Percentiles rank a stretch among this genome's conserved stretches.
Evolutionary conservation across 2,888 invertebrate species (phyloP).

Genomic region (Tetramorium bicarinatum): DNA sequence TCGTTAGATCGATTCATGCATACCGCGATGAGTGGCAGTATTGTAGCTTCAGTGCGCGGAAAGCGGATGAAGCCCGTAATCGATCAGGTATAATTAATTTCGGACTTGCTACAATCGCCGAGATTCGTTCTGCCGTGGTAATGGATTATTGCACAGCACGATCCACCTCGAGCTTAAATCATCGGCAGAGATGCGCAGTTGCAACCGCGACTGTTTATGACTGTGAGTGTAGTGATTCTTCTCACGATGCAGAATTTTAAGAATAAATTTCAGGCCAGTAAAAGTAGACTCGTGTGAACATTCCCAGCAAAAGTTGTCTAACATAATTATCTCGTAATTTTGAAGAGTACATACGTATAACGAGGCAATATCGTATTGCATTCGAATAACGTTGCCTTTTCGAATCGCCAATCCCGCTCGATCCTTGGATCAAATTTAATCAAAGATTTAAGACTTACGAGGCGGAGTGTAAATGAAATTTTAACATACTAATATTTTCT

Average conservation of each 20-base stretch:
- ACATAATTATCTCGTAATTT: background rate
- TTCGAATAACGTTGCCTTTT: background rate
- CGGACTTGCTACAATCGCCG: background rate
- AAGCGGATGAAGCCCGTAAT: background rate
- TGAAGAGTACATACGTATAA: background rate
- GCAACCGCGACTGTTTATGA: background rate
- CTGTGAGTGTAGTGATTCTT: background rate
- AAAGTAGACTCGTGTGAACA: background rate
- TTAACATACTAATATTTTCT: conserved; percentile 23
- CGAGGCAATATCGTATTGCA: background rate
- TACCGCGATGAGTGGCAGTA: conserved; percentile 6
- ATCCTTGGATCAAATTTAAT: background rate
- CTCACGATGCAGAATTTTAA: conserved; percentile 10
- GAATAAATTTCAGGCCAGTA: conserved; percentile 17
- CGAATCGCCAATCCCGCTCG: background rate
- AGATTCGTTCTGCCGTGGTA: conserved; percentile 28
- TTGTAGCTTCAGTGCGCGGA: background rate
- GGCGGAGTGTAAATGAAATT: background rate
- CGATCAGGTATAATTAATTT: conserved; percentile 17
- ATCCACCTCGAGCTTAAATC: conserved; percentile 16
- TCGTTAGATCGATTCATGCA: conserved; percentile 8
- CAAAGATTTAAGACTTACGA: background rate
- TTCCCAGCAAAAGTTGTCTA: background rate
- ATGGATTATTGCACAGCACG: background rate
- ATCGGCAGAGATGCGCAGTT: background rate